Percentiles rank a stretch among this genome's conserved stretches.
Conservation (phyloP, 2,888 invertebrate species). For the Tetragnatha montana region DNA sequence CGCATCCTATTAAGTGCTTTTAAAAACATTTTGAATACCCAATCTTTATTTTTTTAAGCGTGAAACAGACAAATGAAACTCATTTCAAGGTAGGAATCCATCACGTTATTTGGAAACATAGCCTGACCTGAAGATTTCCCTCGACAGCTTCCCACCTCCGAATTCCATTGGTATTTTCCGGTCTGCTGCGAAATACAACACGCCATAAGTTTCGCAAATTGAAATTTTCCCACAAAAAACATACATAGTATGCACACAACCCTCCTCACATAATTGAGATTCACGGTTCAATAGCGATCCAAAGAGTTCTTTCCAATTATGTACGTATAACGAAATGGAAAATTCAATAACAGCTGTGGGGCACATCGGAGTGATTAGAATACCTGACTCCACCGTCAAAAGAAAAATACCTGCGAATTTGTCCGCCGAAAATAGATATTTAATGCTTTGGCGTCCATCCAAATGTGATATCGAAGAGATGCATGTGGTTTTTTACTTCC, state of each 20-base stretch:
- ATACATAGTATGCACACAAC: background rate
- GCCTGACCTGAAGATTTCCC: too few species aligned
- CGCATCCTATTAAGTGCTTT: too few species aligned
- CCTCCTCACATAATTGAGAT: slow-evolving; percentile 13
- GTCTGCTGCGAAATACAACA: background rate
- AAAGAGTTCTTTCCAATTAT: slow-evolving; percentile 15
- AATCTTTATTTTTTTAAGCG: too few species aligned
- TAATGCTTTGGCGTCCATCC: slow-evolving; percentile 15
- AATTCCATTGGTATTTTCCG: background rate
- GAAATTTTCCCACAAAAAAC: background rate
- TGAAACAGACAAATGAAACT: too few species aligned
- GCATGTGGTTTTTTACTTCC: background rate
- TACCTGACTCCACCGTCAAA: slow-evolving; percentile 19
- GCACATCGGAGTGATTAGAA: slow-evolving; percentile 28
- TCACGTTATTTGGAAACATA: too few species aligned
- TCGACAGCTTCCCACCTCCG: background rate
- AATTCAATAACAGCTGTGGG: slow-evolving; percentile 32
- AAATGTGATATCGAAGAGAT: background rate
- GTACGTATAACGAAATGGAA: background rate
- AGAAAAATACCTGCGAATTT: slow-evolving; percentile 1
- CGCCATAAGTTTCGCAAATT: background rate
- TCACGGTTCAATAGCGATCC: slow-evolving; percentile 5
- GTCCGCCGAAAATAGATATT: background rate
- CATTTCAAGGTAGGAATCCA: too few species aligned
- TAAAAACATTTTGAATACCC: too few species aligned